phyloP scores from a whole-genome alignment of 2,113 vertebrate genomes.

The Pogonocichla stellata region DNA sequence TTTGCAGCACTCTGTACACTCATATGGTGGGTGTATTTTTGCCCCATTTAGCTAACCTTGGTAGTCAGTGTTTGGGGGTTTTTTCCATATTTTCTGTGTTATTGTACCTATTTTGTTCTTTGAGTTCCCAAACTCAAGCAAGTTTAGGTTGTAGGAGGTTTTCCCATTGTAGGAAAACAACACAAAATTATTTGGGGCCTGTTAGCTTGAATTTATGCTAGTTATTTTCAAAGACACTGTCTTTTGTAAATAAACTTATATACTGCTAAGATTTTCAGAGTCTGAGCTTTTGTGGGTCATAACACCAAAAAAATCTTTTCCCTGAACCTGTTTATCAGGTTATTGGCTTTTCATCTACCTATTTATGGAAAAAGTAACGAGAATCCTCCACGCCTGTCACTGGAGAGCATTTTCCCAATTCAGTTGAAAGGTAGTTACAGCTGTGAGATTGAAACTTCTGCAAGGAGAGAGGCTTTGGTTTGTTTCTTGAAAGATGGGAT shows the following conservation, averaged over 20 bases:
- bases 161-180: background rate
- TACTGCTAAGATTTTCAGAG: background rate
- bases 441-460: constrained; percentile 19
- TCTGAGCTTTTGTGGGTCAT: background rate
- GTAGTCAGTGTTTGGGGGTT: background rate
- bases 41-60: background rate
- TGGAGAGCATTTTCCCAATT: background rate
- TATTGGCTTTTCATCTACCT: background rate
- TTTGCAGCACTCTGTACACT: background rate
- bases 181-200: background rate
- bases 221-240: background rate
- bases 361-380: background rate
- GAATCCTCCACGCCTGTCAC: background rate
- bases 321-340: background rate
- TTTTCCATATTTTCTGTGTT: background rate
- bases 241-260: background rate
- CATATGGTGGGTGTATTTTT: background rate
- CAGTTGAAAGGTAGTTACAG: background rate
- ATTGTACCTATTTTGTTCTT: background rate
- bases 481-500: constrained; percentile 38
- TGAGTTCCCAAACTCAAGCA: background rate
- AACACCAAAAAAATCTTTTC: background rate
- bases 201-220: background rate
- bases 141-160: background rate
- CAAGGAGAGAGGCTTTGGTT: constrained; percentile 12